Evolutionary conservation across 2,797 vertebrate genomes (phyloP), one percentile per base, ranked within the genome.

Genomic region (Saguinus oedipus): DNA sequence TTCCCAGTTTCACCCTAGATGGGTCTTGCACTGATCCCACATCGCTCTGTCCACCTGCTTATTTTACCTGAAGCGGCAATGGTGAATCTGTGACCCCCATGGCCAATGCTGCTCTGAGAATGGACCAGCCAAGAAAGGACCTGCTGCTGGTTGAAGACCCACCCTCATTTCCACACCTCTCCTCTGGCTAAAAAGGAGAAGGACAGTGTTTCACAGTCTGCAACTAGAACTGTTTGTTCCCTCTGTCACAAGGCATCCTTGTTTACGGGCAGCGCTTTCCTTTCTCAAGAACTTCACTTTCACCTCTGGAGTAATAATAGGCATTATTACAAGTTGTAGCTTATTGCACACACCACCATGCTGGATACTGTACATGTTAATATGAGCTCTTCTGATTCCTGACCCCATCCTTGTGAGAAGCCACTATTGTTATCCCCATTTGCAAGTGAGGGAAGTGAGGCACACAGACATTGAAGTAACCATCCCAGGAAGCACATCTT

Each of bases 381-480:
- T 39, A 24, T 42, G 9, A 44, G 19, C 27, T 64, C 11, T 10
- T n/a, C 22, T 20, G 27, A 75, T 5, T 26, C 20, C 3, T 4
- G 2, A 9, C 11, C 5, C 64, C 12, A 27, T 42, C 39, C 7
- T 39, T 39, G 4, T 24, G 9, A 15, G 15, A 15, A 20, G 30
- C 4, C 4, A 11, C 2, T 30, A 12, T 3, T 4, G n/a, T 11
- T 30, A 19, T 8, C 4, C 6, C 64, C 14, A 20, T 12, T 44
- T 26, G 5, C n/a, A 76, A 27, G 24, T 42, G 64, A 48, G 4
- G 14, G 4, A 53, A 20, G 19, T 8, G 59, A 88, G 46, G 30
- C 10, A 7, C 30, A 33, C 39, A n/a, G 20, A 36, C 1, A 0
- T 11, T 2, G 2, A 14, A n/a, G 44, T 19, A 0, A 26, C 39